Evolutionary conservation across 2,888 invertebrate genomes (phyloP), one percentile per base, ranked within the genome.

Genomic region (Limnephilus rhombicus): DNA sequence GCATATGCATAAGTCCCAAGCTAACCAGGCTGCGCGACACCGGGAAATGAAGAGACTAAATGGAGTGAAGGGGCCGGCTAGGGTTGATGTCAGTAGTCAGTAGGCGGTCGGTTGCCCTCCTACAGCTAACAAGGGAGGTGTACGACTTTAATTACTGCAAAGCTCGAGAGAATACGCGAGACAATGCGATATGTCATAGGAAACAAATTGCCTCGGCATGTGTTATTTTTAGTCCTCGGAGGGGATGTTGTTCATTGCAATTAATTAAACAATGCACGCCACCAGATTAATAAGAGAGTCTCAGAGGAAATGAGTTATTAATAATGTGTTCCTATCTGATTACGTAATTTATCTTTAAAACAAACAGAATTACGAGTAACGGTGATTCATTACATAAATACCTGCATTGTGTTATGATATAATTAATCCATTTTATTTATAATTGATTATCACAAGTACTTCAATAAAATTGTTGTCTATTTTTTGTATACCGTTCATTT

Each of bases 121-220:
- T 85, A 13, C 24, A 41, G 85, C 18, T 15, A 85, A 85, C 85
- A 24, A 41, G 24, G 41, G 85, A 18, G 85, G 24, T 85, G 37
- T 37, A 85, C 24, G 41, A 85, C 85, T 41, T 85, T 85, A 85
- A 85, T 85, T 85, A 85, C 34, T 9, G 41, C 41, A 85, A 85
- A 24, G 37, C 41, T 85, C 85, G 45, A 85, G 85, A 41, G 85
- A 85, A n/a, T 85, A 18, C 41, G 85, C 34, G 37, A 85, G 41
- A 41, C 41, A 37, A 41, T 41, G 24, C 85, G 41, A 37, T 85
- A 41, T 85, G 24, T 85, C 85, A 85, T 41, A 24, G 18, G 24
- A 37, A 85, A 85, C 41, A 41, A 29, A 85, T 41, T 41, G 41
- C 18, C 24, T 18, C 9, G 45, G 41, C 11, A 24, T 18, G 7